These are phyloP conservation scores for Acanthococcus lagerstroemiae DNA, from an alignment of 2,888 invertebrate genomes.

Conservation along the genomic window DNA sequence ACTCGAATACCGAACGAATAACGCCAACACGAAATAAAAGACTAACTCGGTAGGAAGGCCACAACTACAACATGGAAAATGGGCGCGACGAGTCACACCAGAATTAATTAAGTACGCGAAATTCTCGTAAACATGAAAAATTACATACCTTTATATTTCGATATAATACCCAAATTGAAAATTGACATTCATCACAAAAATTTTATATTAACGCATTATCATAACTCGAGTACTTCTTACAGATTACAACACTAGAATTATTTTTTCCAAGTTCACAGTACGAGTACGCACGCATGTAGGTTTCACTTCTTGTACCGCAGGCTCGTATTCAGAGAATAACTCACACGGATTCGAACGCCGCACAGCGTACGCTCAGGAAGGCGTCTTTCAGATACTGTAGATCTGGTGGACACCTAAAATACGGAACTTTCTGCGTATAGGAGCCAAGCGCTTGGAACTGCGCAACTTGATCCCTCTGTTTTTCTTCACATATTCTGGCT, in stretches of 20 bases:
- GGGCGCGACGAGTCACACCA: too few relatives aligned
- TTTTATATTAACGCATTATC: conserved; percentile 11
- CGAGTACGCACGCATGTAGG: too few relatives aligned
- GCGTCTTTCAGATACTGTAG: conserved; percentile 9
- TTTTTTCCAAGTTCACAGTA: conserved; percentile 5
- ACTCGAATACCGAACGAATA: too few relatives aligned
- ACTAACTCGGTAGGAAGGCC: too few relatives aligned
- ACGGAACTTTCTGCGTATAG: conserved; percentile 20
- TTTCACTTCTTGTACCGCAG: conserved; percentile 16
- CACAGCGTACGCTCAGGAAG: conserved; percentile 17
- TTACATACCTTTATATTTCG: neutral
- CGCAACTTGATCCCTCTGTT: conserved; percentile 2
- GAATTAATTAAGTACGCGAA: too few relatives aligned
- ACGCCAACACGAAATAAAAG: too few relatives aligned
- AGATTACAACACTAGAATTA: too few relatives aligned
- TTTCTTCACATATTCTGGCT: neutral
- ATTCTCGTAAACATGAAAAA: too few relatives aligned
- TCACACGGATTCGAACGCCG: conserved; percentile 12
- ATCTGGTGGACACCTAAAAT: conserved; percentile 20
- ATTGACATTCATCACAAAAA: neutral
- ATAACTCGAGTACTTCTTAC: neutral
- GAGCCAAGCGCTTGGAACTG: neutral
- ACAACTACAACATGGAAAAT: too few relatives aligned
- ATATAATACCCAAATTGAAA: neutral
- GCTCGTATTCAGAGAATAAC: conserved; percentile 14